These are phyloP conservation scores for Alca torda DNA, from an alignment of 2,797 vertebrate species.

Conservation along the genomic window DNA sequence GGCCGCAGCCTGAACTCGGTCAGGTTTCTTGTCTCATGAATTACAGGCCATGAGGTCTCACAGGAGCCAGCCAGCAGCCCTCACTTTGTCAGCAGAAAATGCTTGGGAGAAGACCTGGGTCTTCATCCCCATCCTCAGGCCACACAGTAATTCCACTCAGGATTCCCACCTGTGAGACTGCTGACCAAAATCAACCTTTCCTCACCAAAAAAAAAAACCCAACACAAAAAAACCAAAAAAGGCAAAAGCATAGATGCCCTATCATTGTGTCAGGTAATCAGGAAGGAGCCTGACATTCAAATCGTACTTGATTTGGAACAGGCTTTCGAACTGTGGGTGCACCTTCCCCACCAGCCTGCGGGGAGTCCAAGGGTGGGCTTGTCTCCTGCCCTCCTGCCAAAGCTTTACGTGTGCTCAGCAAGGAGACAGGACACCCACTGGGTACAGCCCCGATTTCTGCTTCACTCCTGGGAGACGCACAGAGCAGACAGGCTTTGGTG, in stretches of 20 bases:
- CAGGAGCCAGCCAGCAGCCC: not conserved
- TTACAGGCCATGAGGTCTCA: not conserved
- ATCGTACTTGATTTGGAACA: not conserved
- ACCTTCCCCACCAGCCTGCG: not conserved
- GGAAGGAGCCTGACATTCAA: not conserved
- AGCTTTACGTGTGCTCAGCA: not conserved
- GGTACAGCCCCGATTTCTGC: not conserved
- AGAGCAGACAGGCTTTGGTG: not conserved
- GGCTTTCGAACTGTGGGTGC: not conserved
- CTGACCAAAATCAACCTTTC: not conserved
- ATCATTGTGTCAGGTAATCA: not conserved
- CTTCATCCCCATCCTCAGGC: not conserved
- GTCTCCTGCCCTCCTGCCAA: not conserved
- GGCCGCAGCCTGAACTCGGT: not conserved
- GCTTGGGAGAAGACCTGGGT: not conserved
- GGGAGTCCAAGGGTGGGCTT: not conserved
- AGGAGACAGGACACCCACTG: fast-evolving
- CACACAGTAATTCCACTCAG: not conserved
- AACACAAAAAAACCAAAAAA: not conserved
- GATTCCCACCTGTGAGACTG: not conserved
- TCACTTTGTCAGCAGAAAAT: not conserved
- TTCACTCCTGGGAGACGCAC: not conserved
- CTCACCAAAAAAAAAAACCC: not conserved
- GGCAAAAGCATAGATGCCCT: not conserved
- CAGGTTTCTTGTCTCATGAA: not conserved